phyloP scores from a whole-genome alignment of 2,797 vertebrate species.

The Gymnopithys bicolor region DNA sequence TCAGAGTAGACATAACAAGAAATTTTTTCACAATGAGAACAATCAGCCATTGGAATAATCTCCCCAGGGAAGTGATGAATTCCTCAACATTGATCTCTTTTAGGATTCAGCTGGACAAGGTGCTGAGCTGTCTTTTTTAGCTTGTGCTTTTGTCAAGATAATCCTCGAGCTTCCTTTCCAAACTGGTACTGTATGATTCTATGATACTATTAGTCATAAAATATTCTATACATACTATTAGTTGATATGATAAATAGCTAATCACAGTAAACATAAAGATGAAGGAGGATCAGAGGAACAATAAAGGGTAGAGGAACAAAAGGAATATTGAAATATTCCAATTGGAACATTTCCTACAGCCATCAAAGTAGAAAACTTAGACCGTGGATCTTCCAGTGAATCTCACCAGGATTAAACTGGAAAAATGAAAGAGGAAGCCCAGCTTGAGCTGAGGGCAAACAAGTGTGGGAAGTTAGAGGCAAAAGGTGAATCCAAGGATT shows the following conservation, averaged over 20 bases:
- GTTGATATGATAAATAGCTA: not conserved
- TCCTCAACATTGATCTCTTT: not conserved
- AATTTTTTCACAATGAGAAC: not conserved
- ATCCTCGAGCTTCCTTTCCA: not conserved
- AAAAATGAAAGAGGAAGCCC: not conserved
- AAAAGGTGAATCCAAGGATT: not conserved
- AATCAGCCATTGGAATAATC: not conserved
- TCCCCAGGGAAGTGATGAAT: not conserved
- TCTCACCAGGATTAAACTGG: not conserved
- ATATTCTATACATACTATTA: not conserved
- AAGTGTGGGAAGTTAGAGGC: not conserved
- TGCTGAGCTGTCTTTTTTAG: not conserved
- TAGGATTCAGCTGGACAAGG: not conserved
- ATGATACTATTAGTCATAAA: not conserved
- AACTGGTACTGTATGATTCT: too few species aligned
- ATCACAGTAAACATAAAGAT: not conserved
- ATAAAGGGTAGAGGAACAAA: not conserved
- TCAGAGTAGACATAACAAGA: not conserved
- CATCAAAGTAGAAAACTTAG: not conserved
- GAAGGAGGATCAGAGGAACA: not conserved
- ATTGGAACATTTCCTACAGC: not conserved
- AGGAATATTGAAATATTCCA: not conserved
- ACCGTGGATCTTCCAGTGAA: not conserved
- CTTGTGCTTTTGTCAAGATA: not conserved
- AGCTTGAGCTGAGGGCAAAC: not conserved